Conservation (phyloP, 2,888 invertebrate genomes). For the Merodon equestris region DNA sequence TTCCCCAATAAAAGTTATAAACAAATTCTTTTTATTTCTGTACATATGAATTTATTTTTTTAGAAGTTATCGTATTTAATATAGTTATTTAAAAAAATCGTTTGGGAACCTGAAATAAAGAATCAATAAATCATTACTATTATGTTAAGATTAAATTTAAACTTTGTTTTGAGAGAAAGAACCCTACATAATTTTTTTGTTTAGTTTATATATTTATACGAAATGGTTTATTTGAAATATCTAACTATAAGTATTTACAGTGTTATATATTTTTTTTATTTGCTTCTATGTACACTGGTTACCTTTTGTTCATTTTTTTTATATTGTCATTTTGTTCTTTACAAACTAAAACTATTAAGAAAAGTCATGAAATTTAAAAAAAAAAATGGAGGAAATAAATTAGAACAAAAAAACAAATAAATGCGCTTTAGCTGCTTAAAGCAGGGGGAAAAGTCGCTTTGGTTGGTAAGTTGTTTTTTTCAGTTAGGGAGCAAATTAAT, state of each 20-base stretch:
- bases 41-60: neutral
- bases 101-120: too few relatives aligned
- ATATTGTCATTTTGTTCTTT: conserved; percentile 60
- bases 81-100: neutral
- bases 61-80: neutral
- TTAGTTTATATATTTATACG: conserved; percentile 20
- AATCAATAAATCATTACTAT: too few relatives aligned
- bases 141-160: too few relatives aligned
- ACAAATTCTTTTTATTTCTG: too few relatives aligned
- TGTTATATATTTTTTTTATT: conserved; percentile 49
- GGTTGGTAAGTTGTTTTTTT: too few relatives aligned
- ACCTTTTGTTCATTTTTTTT: conserved; percentile 31
- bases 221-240: conserved; percentile 59
- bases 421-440: conserved; percentile 1
- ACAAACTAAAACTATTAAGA: conserved; percentile 12
- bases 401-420: too few relatives aligned
- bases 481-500: too few relatives aligned
- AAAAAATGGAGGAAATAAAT: too few relatives aligned
- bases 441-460: neutral
- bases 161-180: too few relatives aligned
- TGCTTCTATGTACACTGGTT: conserved; percentile 55
- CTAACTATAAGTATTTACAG: conserved; percentile 64
- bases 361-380: neutral
- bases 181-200: conserved; percentile 22
- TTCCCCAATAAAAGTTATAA: conserved; percentile 22